phyloP scores from a whole-genome alignment of 2,888 invertebrate species.

The Epinotia demarniana region DNA sequence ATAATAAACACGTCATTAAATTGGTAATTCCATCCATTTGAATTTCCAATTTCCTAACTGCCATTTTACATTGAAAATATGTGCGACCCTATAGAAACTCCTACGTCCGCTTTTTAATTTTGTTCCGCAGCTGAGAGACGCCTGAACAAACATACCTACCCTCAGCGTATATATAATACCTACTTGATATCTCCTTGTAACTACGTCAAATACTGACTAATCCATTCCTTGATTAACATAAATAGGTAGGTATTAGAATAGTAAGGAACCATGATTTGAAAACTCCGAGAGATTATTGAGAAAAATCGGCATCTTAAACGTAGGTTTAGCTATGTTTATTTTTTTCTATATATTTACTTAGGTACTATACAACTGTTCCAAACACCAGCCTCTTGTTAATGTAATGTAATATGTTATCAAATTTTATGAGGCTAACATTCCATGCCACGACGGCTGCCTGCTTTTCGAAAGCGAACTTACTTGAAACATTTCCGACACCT shows the following conservation, averaged over 20 bases:
- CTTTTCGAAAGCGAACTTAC: background rate
- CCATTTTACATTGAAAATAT: background rate
- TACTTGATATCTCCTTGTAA: slow-evolving; percentile 41
- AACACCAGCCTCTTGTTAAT: background rate
- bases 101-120: slow-evolving; percentile 76
- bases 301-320: no score
- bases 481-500: slow-evolving; percentile 7
- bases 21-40: background rate
- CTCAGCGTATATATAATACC: slow-evolving; percentile 40
- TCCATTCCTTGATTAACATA: background rate
- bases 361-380: background rate
- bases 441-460: background rate
- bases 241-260: no score
- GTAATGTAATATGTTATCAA: background rate
- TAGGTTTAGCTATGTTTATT: no score
- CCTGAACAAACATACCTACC: slow-evolving; percentile 73
- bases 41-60: background rate
- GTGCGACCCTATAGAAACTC: slow-evolving; percentile 62
- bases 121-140: slow-evolving; percentile 76
- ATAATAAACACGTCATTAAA: background rate
- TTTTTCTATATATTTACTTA: no score
- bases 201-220: background rate
- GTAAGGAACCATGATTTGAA: background rate
- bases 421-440: no score
- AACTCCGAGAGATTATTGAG: no score